phyloP scores from a whole-genome alignment of 2,888 invertebrate species.

The Liopterus haemorrhoidalis region DNA sequence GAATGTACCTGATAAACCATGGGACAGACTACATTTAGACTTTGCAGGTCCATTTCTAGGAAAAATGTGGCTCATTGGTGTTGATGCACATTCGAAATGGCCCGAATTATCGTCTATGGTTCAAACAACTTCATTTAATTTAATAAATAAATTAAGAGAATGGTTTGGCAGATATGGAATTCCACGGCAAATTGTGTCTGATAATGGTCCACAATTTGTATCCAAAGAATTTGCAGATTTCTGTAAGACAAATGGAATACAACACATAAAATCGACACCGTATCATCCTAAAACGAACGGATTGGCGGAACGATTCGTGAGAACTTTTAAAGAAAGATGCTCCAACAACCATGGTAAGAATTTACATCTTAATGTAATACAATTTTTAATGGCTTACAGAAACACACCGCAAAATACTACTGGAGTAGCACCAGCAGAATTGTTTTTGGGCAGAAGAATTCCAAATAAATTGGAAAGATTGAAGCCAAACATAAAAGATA shows the following conservation, averaged over 20 bases:
- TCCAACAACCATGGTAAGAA: too few species aligned
- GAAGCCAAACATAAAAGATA: too few species aligned
- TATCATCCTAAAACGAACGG: constrained; percentile 7
- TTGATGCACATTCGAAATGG: too few species aligned
- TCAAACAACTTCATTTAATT: constrained; percentile 15
- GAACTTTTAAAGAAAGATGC: too few species aligned
- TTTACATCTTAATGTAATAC: too few species aligned
- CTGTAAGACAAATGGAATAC: constrained; percentile 7
- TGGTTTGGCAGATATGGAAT: constrained; percentile 7
- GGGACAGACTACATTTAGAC: constrained; percentile 26
- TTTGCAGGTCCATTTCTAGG: constrained; percentile 25
- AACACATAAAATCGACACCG: constrained; percentile 5
- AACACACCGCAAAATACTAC: too few species aligned
- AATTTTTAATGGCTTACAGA: too few species aligned
- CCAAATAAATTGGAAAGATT: too few species aligned
- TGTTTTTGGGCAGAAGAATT: too few species aligned
- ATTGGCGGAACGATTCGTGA: constrained; percentile 10
- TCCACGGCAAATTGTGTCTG: constrained; percentile 5
- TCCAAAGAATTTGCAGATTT: constrained; percentile 9
- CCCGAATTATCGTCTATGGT: constrained; percentile 25
- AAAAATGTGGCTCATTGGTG: constrained; percentile 22
- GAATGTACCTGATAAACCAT: constrained; percentile 25
- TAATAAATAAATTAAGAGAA: constrained; percentile 1
- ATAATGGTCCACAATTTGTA: constrained; percentile 7
- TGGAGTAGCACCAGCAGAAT: too few species aligned